Evolutionary conservation across 2,888 invertebrate species (phyloP).

Genomic region (Tiliacea citrago): DNA sequence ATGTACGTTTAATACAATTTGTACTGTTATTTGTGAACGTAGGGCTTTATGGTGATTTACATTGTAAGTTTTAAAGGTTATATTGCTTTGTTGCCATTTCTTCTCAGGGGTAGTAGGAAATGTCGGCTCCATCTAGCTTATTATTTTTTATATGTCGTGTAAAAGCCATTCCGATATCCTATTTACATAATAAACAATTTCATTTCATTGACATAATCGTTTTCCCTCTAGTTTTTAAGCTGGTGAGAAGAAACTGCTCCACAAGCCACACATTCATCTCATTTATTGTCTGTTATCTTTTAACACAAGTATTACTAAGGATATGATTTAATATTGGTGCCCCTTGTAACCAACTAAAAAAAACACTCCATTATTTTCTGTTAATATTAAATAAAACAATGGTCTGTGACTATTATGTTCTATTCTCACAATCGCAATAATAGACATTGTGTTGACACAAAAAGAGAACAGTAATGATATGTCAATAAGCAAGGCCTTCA

Average conservation of each 20-base stretch:
- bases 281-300: background rate
- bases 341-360: background rate
- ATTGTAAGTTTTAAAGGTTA: conserved; percentile 10
- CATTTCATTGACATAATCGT: no score
- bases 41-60: conserved; percentile 9
- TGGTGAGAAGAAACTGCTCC: no score
- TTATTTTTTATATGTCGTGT: no score
- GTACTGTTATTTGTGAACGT: conserved; percentile 21
- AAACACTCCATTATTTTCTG: conserved; percentile 16
- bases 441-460: conserved; percentile 37
- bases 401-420: conserved; percentile 22
- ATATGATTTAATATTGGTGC: background rate
- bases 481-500: conserved; percentile 7
- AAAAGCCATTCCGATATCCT: no score
- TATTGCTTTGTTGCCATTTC: background rate
- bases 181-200: no score
- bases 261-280: background rate
- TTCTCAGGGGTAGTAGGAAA: no score
- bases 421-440: conserved; percentile 39
- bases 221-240: no score
- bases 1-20: conserved; percentile 38
- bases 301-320: background rate
- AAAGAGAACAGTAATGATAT: conserved; percentile 28
- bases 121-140: no score
- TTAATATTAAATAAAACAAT: conserved; percentile 34